Conservation (phyloP, 2,113 vertebrate species). For the Halcyon malimbica region DNA sequence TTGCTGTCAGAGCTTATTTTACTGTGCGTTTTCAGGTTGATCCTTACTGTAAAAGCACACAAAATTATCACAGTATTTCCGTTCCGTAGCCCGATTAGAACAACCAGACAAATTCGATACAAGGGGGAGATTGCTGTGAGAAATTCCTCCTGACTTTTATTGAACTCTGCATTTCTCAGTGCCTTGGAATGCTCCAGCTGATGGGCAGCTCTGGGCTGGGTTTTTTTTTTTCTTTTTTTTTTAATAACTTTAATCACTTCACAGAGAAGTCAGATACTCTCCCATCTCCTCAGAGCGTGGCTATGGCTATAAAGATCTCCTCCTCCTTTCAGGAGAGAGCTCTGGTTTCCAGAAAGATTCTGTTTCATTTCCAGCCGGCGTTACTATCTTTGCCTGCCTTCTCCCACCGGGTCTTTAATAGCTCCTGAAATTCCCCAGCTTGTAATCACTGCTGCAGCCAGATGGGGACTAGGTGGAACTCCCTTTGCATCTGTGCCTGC, state of each 20-base stretch:
- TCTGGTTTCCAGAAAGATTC: background rate
- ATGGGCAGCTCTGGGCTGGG: background rate
- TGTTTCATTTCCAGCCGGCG: fast-evolving
- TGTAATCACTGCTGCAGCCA: background rate
- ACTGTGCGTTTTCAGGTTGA: background rate
- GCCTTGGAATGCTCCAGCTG: background rate
- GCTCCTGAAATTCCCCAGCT: slow-evolving; percentile 20
- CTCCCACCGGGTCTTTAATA: background rate
- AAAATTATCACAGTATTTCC: background rate
- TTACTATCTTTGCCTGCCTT: background rate
- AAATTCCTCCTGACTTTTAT: background rate
- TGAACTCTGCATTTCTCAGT: background rate
- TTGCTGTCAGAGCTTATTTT: background rate
- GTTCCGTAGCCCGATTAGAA: background rate
- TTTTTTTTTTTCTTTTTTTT: background rate
- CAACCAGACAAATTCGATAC: background rate
- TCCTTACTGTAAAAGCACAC: background rate
- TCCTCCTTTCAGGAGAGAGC: background rate
- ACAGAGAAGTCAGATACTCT: background rate
- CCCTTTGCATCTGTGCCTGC: background rate
- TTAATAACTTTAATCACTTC: background rate
- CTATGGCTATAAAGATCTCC: background rate
- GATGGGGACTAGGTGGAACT: background rate
- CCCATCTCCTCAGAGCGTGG: background rate
- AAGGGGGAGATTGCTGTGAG: background rate